Base-by-base conservation (phyloP, 92 coral and sea anemone genomes). In the Siderastrea radians region DNA sequence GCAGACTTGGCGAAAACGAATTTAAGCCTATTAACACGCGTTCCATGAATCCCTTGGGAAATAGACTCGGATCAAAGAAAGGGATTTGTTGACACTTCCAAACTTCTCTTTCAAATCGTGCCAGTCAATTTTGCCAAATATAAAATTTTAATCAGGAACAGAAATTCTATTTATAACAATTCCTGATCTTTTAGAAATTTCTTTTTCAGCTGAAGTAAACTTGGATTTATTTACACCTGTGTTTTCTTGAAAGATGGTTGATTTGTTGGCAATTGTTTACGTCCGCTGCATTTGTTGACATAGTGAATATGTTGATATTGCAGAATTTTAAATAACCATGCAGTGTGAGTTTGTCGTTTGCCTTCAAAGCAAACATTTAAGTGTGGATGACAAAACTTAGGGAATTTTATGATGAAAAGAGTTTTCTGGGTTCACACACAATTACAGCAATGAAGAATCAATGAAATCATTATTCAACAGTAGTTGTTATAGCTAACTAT, bases 301-400 rank as follows among this genome's bases (percentile, higher is more conserved):
- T 15, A 16, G 55, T n/a, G 85, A 80, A 81, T 69, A 14, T 67
- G 65, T 57, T 81, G 77, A 81, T 81, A 67, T 69, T 82, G 45
- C 67, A 14, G 55, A 69, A 57, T 82, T 61, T 52, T n/a, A 69
- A 82, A 82, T 82, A 74, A 55, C 70, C 46, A 26, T 26, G 0
- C 38, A n/a, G 76, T 45, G 45, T n/a, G 8, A 38, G 49, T 52
- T 53, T 64, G 60, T 70, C 15, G 57, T 70, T 71, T 82, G 67
- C 68, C 47, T 58, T 70, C 8, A 16, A 47, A 54, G 77, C 58
- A 82, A 69, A 57, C 78, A 59, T 48, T 52, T 47, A 58, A 43
- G 16, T 15, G n/a, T 63, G 75, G 17, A 68, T 52, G 13, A 80
- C 74, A 16, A 63, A 50, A 50, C 48, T 45, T 16, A 1, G 8